These are phyloP conservation scores for Limnodromus scolopaceus DNA, from an alignment of 2,797 vertebrate genomes.

Conservation along the genomic window DNA sequence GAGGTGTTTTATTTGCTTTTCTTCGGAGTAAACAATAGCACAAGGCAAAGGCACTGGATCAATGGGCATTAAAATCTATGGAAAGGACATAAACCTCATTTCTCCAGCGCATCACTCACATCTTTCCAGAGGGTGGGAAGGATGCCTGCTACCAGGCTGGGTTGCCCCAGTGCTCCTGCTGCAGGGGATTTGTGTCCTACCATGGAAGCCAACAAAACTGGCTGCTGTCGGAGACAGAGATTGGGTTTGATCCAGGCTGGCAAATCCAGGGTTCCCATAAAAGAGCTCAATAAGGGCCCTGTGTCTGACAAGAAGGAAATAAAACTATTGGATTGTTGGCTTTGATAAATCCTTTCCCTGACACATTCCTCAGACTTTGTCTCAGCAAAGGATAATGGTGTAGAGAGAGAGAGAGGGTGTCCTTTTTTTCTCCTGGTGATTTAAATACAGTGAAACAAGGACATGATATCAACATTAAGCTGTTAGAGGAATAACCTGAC, in stretches of 20 bases:
- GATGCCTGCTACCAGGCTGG: neutral
- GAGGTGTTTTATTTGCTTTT: neutral
- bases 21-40: neutral
- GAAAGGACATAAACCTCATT: neutral
- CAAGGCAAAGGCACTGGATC: neutral
- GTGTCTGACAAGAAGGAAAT: conserved; percentile 46
- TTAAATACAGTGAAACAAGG: conserved; percentile 50
- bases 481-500: conserved; percentile 34
- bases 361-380: conserved; percentile 33
- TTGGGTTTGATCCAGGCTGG: conserved; percentile 12
- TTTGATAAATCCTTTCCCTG: conserved; percentile 58
- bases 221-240: neutral
- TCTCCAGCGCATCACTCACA: neutral
- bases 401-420: neutral
- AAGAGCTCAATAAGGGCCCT: conserved; percentile 27
- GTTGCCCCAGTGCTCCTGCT: neutral
- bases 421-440: neutral
- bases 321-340: conserved; percentile 40
- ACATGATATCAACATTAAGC: conserved; percentile 9
- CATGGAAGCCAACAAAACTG: neutral
- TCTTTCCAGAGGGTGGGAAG: neutral
- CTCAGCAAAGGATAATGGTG: conserved; percentile 39
- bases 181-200: neutral
- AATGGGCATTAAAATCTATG: neutral
- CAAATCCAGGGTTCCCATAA: neutral